Evolutionary conservation across 2,888 invertebrate genomes (phyloP).

Genomic region (Trilocha varians): DNA sequence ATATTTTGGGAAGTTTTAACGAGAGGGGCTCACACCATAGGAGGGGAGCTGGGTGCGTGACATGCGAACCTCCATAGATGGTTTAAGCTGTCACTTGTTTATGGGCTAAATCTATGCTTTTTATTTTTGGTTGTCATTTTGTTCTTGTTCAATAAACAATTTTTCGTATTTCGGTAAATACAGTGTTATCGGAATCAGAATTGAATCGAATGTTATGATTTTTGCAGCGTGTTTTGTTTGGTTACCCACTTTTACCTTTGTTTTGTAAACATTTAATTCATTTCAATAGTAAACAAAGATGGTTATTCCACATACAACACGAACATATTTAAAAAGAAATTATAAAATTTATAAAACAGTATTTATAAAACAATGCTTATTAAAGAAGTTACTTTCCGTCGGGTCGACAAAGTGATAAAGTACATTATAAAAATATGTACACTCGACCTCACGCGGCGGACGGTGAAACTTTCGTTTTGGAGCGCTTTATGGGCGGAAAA

Average conservation of each 20-base stretch:
- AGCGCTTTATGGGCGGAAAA: constrained; percentile 69
- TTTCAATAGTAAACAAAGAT: too few species aligned
- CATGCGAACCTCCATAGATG: constrained; percentile 51
- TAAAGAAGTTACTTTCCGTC: constrained; percentile 47
- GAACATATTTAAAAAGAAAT: too few species aligned
- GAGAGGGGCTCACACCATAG: constrained; percentile 40
- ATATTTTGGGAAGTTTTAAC: constrained; percentile 63
- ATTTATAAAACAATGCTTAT: constrained; percentile 38
- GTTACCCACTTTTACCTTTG: too few species aligned
- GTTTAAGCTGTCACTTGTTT: constrained; percentile 43
- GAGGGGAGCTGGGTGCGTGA: constrained; percentile 35
- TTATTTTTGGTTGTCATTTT: neutral
- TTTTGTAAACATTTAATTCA: too few species aligned
- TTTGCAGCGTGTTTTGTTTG: too few species aligned
- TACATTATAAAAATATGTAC: constrained; percentile 70
- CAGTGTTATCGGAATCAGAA: too few species aligned
- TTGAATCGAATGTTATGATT: too few species aligned
- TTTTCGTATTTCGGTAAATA: neutral
- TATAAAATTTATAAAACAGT: too few species aligned
- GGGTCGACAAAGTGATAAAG: constrained; percentile 60
- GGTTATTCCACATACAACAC: too few species aligned
- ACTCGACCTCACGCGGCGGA: constrained; percentile 66
- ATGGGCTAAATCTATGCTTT: neutral
- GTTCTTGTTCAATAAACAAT: neutral
- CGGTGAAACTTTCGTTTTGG: constrained; percentile 64